Base-by-base conservation (phyloP, 2,888 invertebrate species). In the Parelbella ahira region DNA sequence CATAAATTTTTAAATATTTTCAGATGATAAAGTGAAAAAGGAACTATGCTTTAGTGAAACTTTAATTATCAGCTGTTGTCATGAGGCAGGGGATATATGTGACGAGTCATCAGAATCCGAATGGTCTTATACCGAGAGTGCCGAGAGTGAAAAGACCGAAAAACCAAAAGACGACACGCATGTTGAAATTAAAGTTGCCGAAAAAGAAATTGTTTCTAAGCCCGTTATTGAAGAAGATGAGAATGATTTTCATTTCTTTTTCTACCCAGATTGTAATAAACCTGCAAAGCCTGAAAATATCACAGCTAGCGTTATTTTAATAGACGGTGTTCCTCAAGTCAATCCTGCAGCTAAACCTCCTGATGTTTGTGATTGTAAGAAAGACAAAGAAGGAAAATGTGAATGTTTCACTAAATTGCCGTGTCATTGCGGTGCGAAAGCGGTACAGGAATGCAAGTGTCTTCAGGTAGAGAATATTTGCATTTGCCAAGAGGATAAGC, bases 41-140 rank as follows among this genome's bases (percentile, higher is more conserved):
- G 67, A 84, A 49, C 51, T 91, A 52, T 79, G 88, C 53, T 91
- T 90, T 58, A 78, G 79, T 11, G 90, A 91, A 69, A 80, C 82
- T 2, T 61, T 91, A 28, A 56, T 90, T 32, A 74, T 91, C 34
- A 89, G 89, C 57, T 88, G 86, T 51, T 76, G 88, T 4, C 83
- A 88, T 52, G 60, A 65, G 48, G 78, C 76, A 13, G 75, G 74
- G 9, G 58, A 68, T 5, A 42, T 65, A 23, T 59, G 63, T 2
- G 71, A 55, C 53, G 86, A 56, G 56, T 76, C 48, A 19, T 83
- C 64, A 49, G 86, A 70, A 45, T 89, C 66, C 50, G 88, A 72
- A 48, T 89, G 64, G 84, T 77, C 80, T 21, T 75, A 77, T 47
- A 50, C 58, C 13, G 72, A 74, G 21, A 56, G 69, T 46, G 53